Evolutionary conservation across 2,888 invertebrate species (phyloP).

Genomic region (Leucophenga montana): DNA sequence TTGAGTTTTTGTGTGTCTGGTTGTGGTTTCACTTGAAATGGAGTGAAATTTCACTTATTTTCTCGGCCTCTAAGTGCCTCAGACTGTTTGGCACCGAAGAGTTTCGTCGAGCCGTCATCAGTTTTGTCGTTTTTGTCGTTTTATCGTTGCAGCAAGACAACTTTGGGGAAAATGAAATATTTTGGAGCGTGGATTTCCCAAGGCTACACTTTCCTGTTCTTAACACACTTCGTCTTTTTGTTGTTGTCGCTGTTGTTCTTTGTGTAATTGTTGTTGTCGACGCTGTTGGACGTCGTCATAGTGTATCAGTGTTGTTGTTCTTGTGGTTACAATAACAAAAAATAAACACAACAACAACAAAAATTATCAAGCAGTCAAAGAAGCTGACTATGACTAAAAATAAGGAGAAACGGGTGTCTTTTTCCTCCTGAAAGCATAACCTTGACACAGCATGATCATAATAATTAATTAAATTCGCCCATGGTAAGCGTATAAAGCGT

Average conservation of each 20-base stretch:
- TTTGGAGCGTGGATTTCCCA: constrained; percentile 14
- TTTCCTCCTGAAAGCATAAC: background rate
- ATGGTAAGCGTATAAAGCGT: constrained; percentile 18
- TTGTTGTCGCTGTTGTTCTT: background rate
- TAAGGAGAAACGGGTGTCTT: background rate
- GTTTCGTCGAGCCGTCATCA: background rate
- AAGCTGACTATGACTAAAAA: background rate
- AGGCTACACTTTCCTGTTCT: constrained; percentile 1
- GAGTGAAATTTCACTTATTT: background rate
- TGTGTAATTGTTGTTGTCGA: constrained; percentile 1
- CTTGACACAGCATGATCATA: constrained; percentile 22
- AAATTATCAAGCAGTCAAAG: background rate
- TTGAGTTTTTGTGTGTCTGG: too few species aligned
- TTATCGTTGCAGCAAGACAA: too few species aligned
- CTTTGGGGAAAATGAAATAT: constrained; percentile 10
- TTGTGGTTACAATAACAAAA: constrained; percentile 1
- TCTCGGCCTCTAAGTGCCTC: background rate
- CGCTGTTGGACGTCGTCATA: background rate
- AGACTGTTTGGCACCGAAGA: background rate
- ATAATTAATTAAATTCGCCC: constrained; percentile 35
- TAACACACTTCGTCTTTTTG: background rate
- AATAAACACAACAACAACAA: background rate
- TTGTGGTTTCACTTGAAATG: background rate
- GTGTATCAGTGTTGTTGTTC: too few species aligned
- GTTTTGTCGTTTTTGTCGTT: background rate